Conservation (phyloP, 2,113 vertebrate species). For the Phalacrocorax aristotelis region DNA sequence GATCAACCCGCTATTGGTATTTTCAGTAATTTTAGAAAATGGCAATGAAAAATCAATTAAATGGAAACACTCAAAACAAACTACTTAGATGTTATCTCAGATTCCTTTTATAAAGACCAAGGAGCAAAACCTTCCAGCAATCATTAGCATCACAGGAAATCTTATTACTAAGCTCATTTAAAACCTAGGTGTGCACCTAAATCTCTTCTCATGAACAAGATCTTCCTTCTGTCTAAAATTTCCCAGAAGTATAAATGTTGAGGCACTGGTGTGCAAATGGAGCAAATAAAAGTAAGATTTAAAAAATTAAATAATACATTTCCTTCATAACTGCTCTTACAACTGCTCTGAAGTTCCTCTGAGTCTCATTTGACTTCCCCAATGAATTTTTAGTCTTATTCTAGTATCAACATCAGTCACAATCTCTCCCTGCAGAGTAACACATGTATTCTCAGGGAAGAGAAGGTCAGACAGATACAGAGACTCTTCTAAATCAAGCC, state of each 20-base stretch:
- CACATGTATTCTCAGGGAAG: not conserved
- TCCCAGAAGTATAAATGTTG: not conserved
- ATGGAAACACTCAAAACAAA: not conserved
- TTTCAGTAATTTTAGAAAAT: constrained; percentile 28
- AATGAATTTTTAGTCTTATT: constrained; percentile 22
- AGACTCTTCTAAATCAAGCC: not conserved
- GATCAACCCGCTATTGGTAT: not conserved
- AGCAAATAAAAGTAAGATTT: constrained; percentile 52
- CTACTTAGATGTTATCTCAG: not conserved
- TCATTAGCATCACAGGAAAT: constrained; percentile 20
- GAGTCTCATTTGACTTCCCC: not conserved
- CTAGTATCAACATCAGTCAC: not conserved
- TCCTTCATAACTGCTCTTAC: not conserved
- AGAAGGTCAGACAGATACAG: not conserved
- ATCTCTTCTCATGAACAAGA: not conserved
- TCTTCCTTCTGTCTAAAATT: constrained; percentile 13
- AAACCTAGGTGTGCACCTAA: not conserved
- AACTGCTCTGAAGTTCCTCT: not conserved
- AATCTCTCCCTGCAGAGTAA: not conserved
- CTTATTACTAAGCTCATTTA: constrained; percentile 15
- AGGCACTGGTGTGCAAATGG: constrained; percentile 2
- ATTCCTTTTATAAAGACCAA: constrained; percentile 15
- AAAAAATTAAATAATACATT: constrained; percentile 32
- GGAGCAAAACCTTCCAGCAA: constrained; percentile 31
- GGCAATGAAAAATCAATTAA: constrained; percentile 1